Evolutionary conservation across 2,888 invertebrate genomes (phyloP).

Genomic region (Hecatera dysodea): DNA sequence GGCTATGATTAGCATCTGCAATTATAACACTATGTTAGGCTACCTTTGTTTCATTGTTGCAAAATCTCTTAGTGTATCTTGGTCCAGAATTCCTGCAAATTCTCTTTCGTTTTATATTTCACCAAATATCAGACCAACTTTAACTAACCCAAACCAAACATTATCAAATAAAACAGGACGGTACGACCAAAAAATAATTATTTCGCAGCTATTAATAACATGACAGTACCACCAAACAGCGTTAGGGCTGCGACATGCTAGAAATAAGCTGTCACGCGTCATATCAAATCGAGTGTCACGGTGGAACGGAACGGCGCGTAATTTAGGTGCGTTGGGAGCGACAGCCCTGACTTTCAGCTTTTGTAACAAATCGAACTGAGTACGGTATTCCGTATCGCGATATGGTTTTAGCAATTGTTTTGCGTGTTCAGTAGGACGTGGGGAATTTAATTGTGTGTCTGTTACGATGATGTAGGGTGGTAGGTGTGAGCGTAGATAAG

Average conservation of each 20-base stretch:
- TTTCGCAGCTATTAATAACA: conserved; percentile 55
- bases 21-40: background rate
- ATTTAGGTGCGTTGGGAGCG: conserved; percentile 69
- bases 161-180: conserved; percentile 18
- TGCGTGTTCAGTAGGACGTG: conserved; percentile 57
- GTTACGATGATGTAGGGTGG: conserved; percentile 39
- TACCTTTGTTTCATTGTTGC: background rate
- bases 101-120: background rate
- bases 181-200: conserved; percentile 56
- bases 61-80: background rate
- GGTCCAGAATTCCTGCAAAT: background rate
- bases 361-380: conserved; percentile 63
- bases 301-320: conserved; percentile 68
- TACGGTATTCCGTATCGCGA: conserved; percentile 50
- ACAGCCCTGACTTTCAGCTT: conserved; percentile 64
- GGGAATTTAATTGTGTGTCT: conserved; percentile 61
- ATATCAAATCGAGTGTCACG: conserved; percentile 72
- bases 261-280: conserved; percentile 74
- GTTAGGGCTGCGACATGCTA: conserved; percentile 64
- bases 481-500: conserved; percentile 20
- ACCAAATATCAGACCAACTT: conserved; percentile 10
- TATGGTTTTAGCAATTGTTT: conserved; percentile 64
- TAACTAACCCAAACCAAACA: conserved; percentile 19
- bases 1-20: background rate
- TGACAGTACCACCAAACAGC: conserved; percentile 52